Evolutionary conservation across 2,888 invertebrate genomes (phyloP).

Genomic region (Lasioglossum vierecki): DNA sequence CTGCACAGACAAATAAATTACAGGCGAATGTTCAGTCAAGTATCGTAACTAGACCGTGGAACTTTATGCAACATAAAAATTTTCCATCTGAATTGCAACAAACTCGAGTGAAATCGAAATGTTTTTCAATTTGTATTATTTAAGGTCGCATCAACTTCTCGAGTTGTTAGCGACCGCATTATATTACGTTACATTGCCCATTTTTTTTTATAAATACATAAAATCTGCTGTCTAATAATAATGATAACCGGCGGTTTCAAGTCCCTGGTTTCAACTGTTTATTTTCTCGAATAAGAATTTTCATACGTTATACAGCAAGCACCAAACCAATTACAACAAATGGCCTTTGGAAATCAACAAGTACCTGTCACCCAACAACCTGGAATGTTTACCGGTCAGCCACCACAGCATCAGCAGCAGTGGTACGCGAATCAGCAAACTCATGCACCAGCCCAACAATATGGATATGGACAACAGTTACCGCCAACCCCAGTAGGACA

Average conservation of each 20-base stretch:
- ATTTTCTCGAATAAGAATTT: neutral
- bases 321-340: constrained; percentile 77
- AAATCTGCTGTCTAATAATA: too few species aligned
- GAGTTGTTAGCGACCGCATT: too few species aligned
- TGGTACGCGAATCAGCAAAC: constrained; percentile 82
- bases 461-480: constrained; percentile 85
- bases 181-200: too few species aligned
- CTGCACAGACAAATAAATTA: neutral
- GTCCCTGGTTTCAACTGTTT: neutral
- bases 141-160: too few species aligned
- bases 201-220: too few species aligned
- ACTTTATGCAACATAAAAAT: too few species aligned
- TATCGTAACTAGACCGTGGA: neutral
- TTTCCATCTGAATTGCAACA: too few species aligned
- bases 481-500: constrained; percentile 81
- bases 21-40: neutral
- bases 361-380: constrained; percentile 80
- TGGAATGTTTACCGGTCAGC: constrained; percentile 83
- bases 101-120: too few species aligned
- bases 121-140: too few species aligned
- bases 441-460: constrained; percentile 81
- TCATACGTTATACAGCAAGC: constrained; percentile 65
- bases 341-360: constrained; percentile 79
- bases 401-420: constrained; percentile 84
- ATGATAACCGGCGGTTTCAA: too few species aligned